Evolutionary conservation across 2,888 invertebrate species (phyloP).

Genomic region (Unio delphinus): DNA sequence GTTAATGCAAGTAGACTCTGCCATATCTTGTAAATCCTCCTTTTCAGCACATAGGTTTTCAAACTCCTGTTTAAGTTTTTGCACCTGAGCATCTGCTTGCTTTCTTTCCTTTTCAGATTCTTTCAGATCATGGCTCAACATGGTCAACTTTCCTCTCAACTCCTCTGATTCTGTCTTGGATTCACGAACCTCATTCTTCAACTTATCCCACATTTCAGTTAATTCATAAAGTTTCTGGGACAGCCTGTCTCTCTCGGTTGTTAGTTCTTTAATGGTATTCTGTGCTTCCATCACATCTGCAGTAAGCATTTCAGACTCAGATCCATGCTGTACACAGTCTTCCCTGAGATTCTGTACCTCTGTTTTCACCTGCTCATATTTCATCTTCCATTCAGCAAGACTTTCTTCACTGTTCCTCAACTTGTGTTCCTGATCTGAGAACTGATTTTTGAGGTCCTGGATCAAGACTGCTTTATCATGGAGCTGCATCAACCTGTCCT

Average conservation of each 20-base stretch:
- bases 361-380: conserved; percentile 3
- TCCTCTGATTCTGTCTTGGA: conserved; percentile 27
- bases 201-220: conserved; percentile 5
- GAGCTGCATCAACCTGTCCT: no score
- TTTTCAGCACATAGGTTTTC: conserved; percentile 24
- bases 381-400: no score
- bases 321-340: conserved; percentile 17
- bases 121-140: conserved; percentile 21
- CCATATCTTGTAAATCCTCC: conserved; percentile 32
- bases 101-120: conserved; percentile 12
- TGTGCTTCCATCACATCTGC: conserved; percentile 28
- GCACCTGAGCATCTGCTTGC: conserved; percentile 14
- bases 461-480: no score
- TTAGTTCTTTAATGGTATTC: conserved; percentile 10
- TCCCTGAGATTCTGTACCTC: conserved; percentile 7
- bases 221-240: conserved; percentile 6
- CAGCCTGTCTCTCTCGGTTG: conserved; percentile 14
- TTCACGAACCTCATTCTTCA: conserved; percentile 9
- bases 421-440: no score
- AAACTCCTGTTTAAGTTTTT: conserved; percentile 13
- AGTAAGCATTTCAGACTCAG: conserved; percentile 24
- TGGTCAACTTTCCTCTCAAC: conserved; percentile 16
- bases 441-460: no score
- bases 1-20: conserved; percentile 27
- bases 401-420: no score